phyloP scores from a whole-genome alignment of 2,888 invertebrate genomes.

The Neoaliturus tenellus region DNA sequence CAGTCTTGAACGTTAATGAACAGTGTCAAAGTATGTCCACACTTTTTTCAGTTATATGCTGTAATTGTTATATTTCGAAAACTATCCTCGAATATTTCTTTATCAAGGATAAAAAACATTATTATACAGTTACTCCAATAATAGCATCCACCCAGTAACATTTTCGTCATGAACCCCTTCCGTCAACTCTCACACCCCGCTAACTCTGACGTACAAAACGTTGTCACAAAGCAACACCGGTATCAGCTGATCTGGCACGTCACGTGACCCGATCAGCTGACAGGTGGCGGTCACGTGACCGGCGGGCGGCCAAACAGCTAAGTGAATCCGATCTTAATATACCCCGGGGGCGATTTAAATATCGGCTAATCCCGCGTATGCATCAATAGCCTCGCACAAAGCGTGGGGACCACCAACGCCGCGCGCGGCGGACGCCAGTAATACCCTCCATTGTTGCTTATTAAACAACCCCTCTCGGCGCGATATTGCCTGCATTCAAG shows the following conservation, averaged over 20 bases:
- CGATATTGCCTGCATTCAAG: constrained; percentile 36
- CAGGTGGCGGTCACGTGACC: constrained; percentile 39
- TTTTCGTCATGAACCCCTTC: no score
- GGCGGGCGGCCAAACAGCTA: constrained; percentile 27
- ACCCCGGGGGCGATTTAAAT: constrained; percentile 41
- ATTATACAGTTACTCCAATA: no score
- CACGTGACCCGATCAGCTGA: constrained; percentile 21
- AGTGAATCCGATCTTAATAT: constrained; percentile 50
- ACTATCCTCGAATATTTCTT: no score
- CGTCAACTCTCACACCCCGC: not conserved
- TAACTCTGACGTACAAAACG: not conserved
- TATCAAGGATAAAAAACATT: no score
- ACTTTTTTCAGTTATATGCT: no score
- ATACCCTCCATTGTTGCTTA: not conserved
- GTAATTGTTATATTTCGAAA: no score
- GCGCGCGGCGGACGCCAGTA: not conserved
- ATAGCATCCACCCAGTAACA: no score
- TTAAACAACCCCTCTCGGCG: constrained; percentile 27
- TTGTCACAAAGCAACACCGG: not conserved
- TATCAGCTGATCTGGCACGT: constrained; percentile 26
- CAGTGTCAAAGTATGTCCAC: no score
- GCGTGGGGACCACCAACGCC: not conserved
- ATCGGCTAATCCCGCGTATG: constrained; percentile 42
- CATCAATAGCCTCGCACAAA: constrained; percentile 51
- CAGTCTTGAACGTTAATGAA: no score